Evolutionary conservation across 1,140 invertebrate species (phyloP).

Genomic region (Phenacoccus solenopsis): DNA sequence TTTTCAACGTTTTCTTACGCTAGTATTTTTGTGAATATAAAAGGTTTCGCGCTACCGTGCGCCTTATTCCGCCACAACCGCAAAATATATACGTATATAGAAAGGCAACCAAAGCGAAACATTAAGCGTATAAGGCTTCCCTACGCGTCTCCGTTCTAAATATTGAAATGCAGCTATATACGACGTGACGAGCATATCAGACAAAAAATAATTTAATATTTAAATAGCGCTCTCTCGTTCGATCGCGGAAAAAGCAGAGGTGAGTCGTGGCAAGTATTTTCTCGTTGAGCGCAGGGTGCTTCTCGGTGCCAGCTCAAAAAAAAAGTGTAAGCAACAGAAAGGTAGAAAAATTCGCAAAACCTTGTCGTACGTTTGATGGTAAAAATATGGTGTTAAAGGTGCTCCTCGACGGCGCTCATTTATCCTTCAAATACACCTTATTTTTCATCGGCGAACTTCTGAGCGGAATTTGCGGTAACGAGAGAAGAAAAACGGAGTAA

Average conservation of each 20-base stretch:
- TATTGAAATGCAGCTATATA: constrained; percentile 15
- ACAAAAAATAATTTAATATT: constrained; percentile 17
- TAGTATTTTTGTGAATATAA: constrained; percentile 12
- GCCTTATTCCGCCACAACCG: background rate
- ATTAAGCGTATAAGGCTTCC: constrained; percentile 6
- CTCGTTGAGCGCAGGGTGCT: too few species aligned
- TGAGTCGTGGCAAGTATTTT: constrained; percentile 3
- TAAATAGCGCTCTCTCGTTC: constrained; percentile 15
- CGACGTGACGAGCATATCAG: constrained; percentile 16
- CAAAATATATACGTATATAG: background rate
- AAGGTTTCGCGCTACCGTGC: background rate
- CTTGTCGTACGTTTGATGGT: background rate
- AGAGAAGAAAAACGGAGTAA: too few species aligned
- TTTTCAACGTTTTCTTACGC: constrained; percentile 16
- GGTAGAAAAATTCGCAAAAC: background rate
- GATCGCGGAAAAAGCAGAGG: constrained; percentile 5
- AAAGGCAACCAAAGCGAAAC: constrained; percentile 9
- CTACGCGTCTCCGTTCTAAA: background rate
- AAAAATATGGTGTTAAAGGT: background rate
- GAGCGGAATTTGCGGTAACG: too few species aligned
- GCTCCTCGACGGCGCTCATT: background rate
- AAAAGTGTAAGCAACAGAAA: background rate
- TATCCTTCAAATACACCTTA: background rate
- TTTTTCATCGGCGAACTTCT: background rate
- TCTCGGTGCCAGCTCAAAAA: background rate